Base-by-base conservation (phyloP, 2,113 vertebrate genomes). In the Plecturocebus donacophilus region DNA sequence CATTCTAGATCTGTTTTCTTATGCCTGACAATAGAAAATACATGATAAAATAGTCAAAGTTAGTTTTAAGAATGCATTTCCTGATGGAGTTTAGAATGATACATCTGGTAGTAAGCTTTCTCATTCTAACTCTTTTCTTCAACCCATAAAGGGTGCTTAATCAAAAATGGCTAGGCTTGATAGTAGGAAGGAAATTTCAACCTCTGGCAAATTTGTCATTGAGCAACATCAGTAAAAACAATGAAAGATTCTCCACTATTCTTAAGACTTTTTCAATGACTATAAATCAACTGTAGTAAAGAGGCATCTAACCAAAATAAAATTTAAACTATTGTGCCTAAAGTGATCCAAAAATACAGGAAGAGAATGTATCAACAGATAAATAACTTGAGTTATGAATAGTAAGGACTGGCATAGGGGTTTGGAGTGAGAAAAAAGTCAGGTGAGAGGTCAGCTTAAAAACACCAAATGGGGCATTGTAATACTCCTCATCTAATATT, bases 1-100 rank as follows among this genome's bases (percentile, higher is more conserved):
- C 52, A 42, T 35, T 19, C 90, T 94, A 73, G 3, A 49, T 94
- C 93, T 92, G 38, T 71, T 97, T 61, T 77, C 76, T 25, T 86
- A 38, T 1, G 12, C 13, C 38, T 96, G 77, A 96, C 79, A 47
- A 12, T 70, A 47, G 35, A 76, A 70, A 40, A 14, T 16, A 61
- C 40, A 30, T 79, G 45, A 87, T 25, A 93, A 77, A 35, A 77
- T 2, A 21, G 2, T 38, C 45, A 35, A 52, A 88, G 52, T 42
- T 52, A n/a, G 54, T 79, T 86, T 88, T 42, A 84, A 64, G 9
- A 82, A 32, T 84, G 49, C 27, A 38, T 30, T 92, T 77, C 84
- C 68, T 54, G 21, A 7, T 89, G 11, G 25, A 79, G 5, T 90
- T 92, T 91, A 92, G 13, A 49, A 20, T 79, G 88, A 94, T 64